Conservation (phyloP, 2,888 invertebrate species). For the Priocnemis perturbator region DNA sequence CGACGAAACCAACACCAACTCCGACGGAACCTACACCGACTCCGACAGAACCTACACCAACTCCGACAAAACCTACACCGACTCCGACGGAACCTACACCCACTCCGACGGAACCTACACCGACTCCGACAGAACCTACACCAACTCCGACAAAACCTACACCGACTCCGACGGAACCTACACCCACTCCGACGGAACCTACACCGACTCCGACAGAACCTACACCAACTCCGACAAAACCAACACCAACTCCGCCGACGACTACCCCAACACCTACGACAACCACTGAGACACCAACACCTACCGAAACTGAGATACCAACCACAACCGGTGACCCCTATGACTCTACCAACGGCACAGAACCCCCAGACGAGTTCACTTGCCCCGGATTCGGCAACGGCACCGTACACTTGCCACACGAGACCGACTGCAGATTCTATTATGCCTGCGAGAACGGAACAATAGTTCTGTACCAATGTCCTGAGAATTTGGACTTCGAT, state of each 20-base stretch:
- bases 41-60: background rate
- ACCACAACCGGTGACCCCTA: background rate
- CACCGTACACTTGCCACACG: background rate
- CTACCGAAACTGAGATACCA: background rate
- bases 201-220: background rate
- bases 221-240: background rate
- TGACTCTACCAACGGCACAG: background rate
- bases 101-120: constrained; percentile 19
- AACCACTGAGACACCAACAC: background rate
- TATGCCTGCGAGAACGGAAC: background rate
- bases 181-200: background rate
- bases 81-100: constrained; percentile 44
- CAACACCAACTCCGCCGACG: background rate
- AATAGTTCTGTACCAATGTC: background rate
- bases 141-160: background rate
- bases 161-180: background rate
- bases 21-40: background rate
- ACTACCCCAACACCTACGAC: constrained; percentile 3
- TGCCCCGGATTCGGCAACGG: too few species aligned
- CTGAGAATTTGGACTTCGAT: background rate
- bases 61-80: background rate
- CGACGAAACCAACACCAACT: background rate
- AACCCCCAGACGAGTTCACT: background rate
- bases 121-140: background rate
- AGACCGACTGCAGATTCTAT: background rate